A percentile compares a stretch with the other conserved stretches of the same genome.
Conservation (phyloP, 2,113 vertebrate genomes). For the Semicossyphus pulcher region DNA sequence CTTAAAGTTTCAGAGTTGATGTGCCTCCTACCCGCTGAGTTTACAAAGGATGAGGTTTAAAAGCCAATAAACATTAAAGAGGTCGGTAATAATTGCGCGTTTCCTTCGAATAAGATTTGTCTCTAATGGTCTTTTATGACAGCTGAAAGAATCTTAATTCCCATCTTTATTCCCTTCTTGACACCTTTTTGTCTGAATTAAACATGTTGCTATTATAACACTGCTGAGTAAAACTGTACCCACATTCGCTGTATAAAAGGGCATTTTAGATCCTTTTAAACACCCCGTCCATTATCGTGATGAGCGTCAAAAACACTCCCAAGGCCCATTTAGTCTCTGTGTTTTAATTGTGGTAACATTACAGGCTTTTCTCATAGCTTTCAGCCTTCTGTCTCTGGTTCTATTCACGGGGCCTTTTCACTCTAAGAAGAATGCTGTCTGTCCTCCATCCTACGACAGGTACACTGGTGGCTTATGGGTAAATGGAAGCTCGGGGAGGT, state of each 20-base stretch:
- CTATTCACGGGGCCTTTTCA: background rate
- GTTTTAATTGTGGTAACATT: slow-evolving; percentile 12
- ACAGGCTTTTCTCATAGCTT: background rate
- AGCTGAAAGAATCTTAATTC: slow-evolving; percentile 10
- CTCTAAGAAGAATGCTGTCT: background rate
- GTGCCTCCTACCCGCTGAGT: background rate
- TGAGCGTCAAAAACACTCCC: background rate
- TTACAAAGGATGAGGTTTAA: background rate
- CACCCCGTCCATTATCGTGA: background rate
- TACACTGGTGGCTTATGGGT: slow-evolving; percentile 34
- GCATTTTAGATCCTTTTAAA: background rate
- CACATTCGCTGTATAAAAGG: background rate
- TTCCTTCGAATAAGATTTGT: slow-evolving; percentile 19
- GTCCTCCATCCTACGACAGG: background rate
- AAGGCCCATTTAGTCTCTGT: background rate
- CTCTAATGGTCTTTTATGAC: slow-evolving; percentile 13
- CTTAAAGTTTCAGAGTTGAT: slow-evolving; percentile 1
- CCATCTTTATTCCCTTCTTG: slow-evolving; percentile 14
- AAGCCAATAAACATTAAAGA: slow-evolving; percentile 26
- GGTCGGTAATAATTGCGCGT: slow-evolving; percentile 15
- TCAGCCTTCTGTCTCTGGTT: background rate
- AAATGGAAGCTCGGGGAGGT: slow-evolving; percentile 49
- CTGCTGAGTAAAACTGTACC: background rate
- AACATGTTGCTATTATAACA: background rate
- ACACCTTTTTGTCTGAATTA: slow-evolving; percentile 5